A percentile compares a stretch with the other conserved stretches of the same genome.
These are phyloP conservation scores for Camponotus pennsylvanicus DNA, from an alignment of 1,140 invertebrate species.

Conservation along the genomic window DNA sequence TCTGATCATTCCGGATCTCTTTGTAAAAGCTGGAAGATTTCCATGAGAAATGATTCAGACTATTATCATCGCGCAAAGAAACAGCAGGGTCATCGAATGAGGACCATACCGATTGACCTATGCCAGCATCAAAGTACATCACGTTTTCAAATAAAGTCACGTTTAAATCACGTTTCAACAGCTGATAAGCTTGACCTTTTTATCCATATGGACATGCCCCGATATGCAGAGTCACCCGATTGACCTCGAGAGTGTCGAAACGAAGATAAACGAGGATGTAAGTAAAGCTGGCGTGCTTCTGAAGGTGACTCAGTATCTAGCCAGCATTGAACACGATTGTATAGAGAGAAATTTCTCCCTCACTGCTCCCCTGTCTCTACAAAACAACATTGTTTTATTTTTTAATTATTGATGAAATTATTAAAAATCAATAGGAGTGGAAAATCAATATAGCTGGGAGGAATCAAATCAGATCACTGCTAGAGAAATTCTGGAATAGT, in stretches of 20 bases:
- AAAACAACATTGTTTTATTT: too few relatives aligned
- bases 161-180: slow-evolving; percentile 84
- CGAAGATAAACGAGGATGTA: slow-evolving; percentile 83
- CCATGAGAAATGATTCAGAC: neutral
- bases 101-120: neutral
- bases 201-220: slow-evolving; percentile 76
- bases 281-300: slow-evolving; percentile 74
- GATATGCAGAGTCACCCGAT: slow-evolving; percentile 84
- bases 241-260: slow-evolving; percentile 82
- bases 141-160: slow-evolving; percentile 77
- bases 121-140: slow-evolving; percentile 36
- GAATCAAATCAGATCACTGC: neutral
- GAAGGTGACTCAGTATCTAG: slow-evolving; percentile 69
- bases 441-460: neutral
- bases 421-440: neutral
- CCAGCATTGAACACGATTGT: slow-evolving; percentile 22
- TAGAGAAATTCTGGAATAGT: neutral
- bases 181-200: slow-evolving; percentile 71
- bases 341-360: slow-evolving; percentile 14
- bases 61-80: neutral
- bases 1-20: neutral
- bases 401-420: neutral
- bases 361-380: too few relatives aligned
- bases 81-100: neutral
- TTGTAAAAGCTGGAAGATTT: neutral